phyloP scores from a whole-genome alignment of 2,797 vertebrate genomes.

The Enteromius afrohamiltoni region DNA sequence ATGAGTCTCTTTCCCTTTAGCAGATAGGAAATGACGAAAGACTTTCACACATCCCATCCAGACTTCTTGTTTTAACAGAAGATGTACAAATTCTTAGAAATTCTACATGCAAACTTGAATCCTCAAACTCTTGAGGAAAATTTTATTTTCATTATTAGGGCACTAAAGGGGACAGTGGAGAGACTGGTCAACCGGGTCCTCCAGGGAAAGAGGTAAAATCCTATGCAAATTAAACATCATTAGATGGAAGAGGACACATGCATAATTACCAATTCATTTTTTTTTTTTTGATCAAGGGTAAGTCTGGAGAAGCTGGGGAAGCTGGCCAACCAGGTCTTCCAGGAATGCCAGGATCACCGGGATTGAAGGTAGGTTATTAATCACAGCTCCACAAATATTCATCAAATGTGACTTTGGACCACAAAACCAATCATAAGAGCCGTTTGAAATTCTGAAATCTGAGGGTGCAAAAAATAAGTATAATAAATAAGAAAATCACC shows the following conservation, averaged over 20 bases:
- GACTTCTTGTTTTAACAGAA: not conserved
- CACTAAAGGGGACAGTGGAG: slow-evolving; percentile 86
- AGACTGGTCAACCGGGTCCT: slow-evolving; percentile 79
- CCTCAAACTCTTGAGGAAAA: slow-evolving; percentile 52
- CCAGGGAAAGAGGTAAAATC: slow-evolving; percentile 84
- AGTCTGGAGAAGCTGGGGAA: slow-evolving; percentile 78
- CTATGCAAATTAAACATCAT: not conserved
- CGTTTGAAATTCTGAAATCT: not conserved
- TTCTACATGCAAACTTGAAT: not conserved
- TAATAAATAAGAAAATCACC: not conserved
- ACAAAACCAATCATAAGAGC: not conserved
- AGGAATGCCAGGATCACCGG: slow-evolving; percentile 86
- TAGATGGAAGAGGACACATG: not conserved
- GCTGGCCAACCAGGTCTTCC: slow-evolving; percentile 87
- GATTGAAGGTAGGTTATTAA: slow-evolving; percentile 82
- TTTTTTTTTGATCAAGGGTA: slow-evolving; percentile 77
- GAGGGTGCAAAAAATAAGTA: not conserved
- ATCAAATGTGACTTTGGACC: not conserved
- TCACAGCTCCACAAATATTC: not conserved
- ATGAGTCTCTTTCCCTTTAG: not conserved
- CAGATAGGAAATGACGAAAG: not conserved
- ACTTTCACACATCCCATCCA: not conserved
- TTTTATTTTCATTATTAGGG: slow-evolving; percentile 80
- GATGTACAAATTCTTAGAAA: not conserved
- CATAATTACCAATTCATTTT: not conserved